Evolutionary conservation across 2,113 vertebrate genomes (phyloP).

Genomic region (Isichthys henryi): DNA sequence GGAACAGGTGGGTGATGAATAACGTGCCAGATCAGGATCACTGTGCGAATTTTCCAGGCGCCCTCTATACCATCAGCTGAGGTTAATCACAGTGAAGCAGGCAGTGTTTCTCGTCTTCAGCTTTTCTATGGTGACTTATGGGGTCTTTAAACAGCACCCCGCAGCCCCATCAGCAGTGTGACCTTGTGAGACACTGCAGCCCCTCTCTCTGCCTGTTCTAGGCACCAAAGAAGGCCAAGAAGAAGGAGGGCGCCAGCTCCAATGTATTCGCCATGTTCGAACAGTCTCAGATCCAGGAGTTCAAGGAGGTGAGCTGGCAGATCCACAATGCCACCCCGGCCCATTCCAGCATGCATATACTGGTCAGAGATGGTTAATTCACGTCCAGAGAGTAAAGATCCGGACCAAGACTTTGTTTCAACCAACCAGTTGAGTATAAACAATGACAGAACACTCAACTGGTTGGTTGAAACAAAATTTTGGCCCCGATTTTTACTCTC

Average conservation of each 20-base stretch:
- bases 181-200: neutral
- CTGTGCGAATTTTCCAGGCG: neutral
- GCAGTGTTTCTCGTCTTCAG: neutral
- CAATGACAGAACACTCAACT: neutral
- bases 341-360: neutral
- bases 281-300: constrained; percentile 87
- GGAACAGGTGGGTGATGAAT: neutral
- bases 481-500: neutral
- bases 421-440: neutral
- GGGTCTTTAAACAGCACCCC: neutral
- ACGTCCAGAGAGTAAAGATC: neutral
- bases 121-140: neutral
- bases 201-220: constrained; percentile 32
- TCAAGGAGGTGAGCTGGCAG: constrained; percentile 71
- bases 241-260: constrained; percentile 68
- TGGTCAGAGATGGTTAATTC: neutral
- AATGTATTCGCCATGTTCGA: constrained; percentile 91
- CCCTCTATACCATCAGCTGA: neutral
- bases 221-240: constrained; percentile 80
- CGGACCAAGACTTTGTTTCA: neutral
- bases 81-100: neutral
- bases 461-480: neutral
- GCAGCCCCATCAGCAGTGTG: neutral
- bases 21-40: too few species aligned
- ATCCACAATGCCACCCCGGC: neutral